Base-by-base conservation (phyloP, 2,113 vertebrate species). In the Rhinoptilus africanus region DNA sequence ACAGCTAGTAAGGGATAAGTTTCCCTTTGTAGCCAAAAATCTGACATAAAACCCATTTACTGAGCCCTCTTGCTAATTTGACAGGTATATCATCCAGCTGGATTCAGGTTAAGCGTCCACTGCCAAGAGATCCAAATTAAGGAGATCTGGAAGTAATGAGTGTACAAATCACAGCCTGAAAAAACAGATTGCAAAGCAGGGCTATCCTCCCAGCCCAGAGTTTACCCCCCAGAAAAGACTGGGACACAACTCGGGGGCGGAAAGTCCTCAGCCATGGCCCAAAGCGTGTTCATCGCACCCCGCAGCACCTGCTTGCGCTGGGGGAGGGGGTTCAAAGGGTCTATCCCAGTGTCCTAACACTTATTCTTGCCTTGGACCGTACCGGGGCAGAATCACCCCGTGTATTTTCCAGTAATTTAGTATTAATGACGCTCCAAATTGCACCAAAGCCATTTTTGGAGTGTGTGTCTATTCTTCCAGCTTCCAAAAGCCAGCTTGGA, bases 241-340 rank as follows among this genome's bases (percentile, higher is more conserved):
- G 35, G 37, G n/a, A 10, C 1, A 4, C 10, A 8, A 6, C 39
- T 53, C 21, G 1, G n/a, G n/a, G 9, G 19, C 10, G 0, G 12
- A 30, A 39, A 13, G n/a, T 12, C 47, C 32, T 8, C 28, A 8
- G 30, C 66, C 3, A 1, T 2, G 26, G 14, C 48, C 47, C 26
- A 14, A 28, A 41, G 47, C 39, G 1, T 1, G 10, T 41, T 50
- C 16, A 20, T 22, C 53, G 39, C 39, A 14, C 28, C 45, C 30
- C 9, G 10, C 30, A 28, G 56, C 22, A 10, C 4, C 17, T 30
- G 30, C 21, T 28, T 7, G 14, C 18, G 4, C 56, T 8, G 21
- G 8, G 12, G 48, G 8, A 6, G 6, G 54, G 14, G 15, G 21
- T 18, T 35, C 51, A 14, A 3, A 41, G 19, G 28, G 14, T 72